phyloP scores from a whole-genome alignment of 2,888 invertebrate species.

The Perithous albicinctus region DNA sequence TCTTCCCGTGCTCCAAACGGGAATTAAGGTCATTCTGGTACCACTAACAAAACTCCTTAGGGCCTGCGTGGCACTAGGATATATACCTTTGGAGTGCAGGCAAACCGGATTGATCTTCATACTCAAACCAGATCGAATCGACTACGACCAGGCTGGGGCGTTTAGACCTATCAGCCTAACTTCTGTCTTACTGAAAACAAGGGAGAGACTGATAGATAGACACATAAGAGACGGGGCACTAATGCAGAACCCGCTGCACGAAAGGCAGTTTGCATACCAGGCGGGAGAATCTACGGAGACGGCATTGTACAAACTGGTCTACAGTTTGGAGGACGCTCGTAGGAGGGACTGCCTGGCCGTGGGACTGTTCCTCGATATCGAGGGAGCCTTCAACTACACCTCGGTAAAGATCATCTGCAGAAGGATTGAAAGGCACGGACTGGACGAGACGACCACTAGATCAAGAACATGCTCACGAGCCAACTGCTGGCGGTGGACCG shows the following conservation, averaged over 20 bases:
- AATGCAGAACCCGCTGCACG: neutral
- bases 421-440: neutral
- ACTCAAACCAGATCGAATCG: no score
- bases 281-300: neutral
- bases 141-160: no score
- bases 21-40: neutral
- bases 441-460: neutral
- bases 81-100: no score
- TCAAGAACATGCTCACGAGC: no score
- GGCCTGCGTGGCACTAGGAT: constrained; percentile 22
- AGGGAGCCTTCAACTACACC: neutral
- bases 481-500: no score
- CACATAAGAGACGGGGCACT: no score
- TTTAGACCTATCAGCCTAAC: no score
- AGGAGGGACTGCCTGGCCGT: no score
- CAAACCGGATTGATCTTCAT: no score
- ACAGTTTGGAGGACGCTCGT: neutral
- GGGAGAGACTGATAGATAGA: constrained; percentile 31
- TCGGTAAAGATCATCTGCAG: neutral
- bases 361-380: neutral
- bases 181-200: neutral
- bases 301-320: neutral
- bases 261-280: neutral
- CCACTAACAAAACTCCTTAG: no score
- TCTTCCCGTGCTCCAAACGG: constrained; percentile 6